Base-by-base conservation (phyloP, 2,797 vertebrate genomes). In the Falco columbarius region DNA sequence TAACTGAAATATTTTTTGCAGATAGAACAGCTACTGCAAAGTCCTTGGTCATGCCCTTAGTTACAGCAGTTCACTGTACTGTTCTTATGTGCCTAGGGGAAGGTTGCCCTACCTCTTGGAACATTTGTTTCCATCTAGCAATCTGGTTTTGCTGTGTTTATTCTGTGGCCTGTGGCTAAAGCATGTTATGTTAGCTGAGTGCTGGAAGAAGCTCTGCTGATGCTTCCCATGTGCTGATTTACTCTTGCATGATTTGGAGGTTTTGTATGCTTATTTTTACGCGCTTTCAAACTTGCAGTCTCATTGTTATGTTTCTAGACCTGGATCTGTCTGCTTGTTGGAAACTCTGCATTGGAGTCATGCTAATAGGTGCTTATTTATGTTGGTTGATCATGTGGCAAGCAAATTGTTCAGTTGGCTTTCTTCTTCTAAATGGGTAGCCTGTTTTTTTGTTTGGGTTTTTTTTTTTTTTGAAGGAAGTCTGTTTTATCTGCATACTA, bases 101-200 rank as follows among this genome's bases (percentile, higher is more conserved):
- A 95, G 79, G 72, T 85, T 96, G 55, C 86, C 90, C 56, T 86
- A 42, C 68, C 47, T 96, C 52, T 93, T 93, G 87, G 71, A 93
- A 59, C 32, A 16, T 95, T 97, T 96, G 86, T 97, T 97, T 97
- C 93, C 86, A 83, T 94, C 91, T 89, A 89, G 87, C 12, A 30
- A 66, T 80, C 75, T 93, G 81, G 36, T 95, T 96, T 97, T 95
- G 73, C 83, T 90, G 68, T 97, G 73, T 97, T 97, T 97, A 80
- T 89, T 93, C 70, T 94, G 76, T 93, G 76, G 81, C 93, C 89
- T 95, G 66, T 95, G 93, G 94, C 86, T 95, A 87, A 89, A 90
- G 81, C 59, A 88, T 83, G 71, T 88, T 95, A 70, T 92, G 85
- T 95, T 93, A 76, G 73, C 76, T 89, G 72, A 88, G 56, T 63